Evolutionary conservation across 2,888 invertebrate species (phyloP).

Genomic region (Pristionchus maxplancki): DNA sequence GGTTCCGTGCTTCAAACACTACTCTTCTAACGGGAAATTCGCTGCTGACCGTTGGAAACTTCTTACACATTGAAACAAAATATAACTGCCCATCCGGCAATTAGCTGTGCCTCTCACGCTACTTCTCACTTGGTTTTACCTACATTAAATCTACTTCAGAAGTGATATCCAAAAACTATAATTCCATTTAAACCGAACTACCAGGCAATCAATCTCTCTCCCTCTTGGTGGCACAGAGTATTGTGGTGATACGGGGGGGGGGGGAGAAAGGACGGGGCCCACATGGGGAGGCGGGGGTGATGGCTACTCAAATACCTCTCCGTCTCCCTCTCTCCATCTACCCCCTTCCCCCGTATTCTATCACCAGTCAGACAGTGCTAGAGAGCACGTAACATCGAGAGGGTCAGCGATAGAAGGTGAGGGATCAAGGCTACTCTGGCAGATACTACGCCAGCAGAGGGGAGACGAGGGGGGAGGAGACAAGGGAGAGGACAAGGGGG

Average conservation of each 20-base stretch:
- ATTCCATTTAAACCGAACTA: neutral
- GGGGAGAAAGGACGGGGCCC: neutral
- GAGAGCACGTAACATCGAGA: neutral
- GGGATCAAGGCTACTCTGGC: conserved; percentile 28
- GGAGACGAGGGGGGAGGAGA: conserved; percentile 6
- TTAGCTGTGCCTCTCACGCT: neutral
- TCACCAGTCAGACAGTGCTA: neutral
- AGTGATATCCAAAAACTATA: too few relatives aligned
- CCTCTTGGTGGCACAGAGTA: neutral
- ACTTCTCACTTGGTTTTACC: neutral
- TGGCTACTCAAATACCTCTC: conserved; percentile 25
- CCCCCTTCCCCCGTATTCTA: neutral
- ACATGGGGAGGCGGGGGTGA: conserved; percentile 8
- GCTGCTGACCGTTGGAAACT: too few relatives aligned
- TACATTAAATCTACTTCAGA: too few relatives aligned
- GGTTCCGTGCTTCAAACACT: neutral
- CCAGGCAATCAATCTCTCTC: neutral
- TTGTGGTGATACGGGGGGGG: neutral
- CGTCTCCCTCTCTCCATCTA: neutral
- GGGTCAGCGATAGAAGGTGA: neutral
- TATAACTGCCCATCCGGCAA: too few relatives aligned
- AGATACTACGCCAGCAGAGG: neutral
- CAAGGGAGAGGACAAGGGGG: neutral
- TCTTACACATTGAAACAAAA: too few relatives aligned
- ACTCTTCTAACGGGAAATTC: neutral